phyloP scores from a whole-genome alignment of 2,797 vertebrate species.

The Myoxocephalus aenaeus region DNA sequence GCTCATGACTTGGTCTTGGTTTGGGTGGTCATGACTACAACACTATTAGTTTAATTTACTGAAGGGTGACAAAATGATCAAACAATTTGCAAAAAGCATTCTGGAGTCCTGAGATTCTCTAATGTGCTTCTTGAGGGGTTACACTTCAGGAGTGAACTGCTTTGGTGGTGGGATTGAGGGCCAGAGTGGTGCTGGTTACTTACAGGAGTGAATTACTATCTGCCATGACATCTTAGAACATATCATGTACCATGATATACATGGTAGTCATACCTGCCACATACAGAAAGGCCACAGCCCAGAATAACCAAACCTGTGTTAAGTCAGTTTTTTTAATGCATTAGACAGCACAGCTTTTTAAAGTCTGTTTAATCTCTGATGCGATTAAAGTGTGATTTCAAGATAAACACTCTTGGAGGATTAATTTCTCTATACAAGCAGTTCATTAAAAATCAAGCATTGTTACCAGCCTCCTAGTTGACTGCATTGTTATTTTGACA shows the following conservation, averaged over 20 bases:
- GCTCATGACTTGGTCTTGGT: neutral
- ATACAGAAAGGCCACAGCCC: constrained; percentile 71
- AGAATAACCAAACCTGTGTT: constrained; percentile 59
- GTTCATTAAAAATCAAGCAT: neutral
- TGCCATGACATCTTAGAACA: constrained; percentile 39
- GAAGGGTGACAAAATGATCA: neutral
- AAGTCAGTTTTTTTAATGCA: neutral
- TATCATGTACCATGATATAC: constrained; percentile 28
- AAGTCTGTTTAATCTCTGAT: constrained; percentile 4
- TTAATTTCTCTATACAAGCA: neutral
- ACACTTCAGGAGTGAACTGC: neutral
- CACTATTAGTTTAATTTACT: neutral
- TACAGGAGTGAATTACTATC: constrained; percentile 27
- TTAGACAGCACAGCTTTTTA: neutral
- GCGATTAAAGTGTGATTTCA: constrained; percentile 2
- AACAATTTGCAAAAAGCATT: neutral
- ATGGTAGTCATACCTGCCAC: constrained; percentile 33
- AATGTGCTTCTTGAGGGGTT: neutral
- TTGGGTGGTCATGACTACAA: neutral
- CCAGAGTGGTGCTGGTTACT: constrained; percentile 14
- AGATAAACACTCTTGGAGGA: neutral
- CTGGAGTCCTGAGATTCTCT: neutral
- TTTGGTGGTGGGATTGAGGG: neutral
- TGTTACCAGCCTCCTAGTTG: neutral
- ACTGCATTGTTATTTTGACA: neutral